Base-by-base conservation (phyloP, 1,140 invertebrate genomes). In the Frieseomelitta varia region DNA sequence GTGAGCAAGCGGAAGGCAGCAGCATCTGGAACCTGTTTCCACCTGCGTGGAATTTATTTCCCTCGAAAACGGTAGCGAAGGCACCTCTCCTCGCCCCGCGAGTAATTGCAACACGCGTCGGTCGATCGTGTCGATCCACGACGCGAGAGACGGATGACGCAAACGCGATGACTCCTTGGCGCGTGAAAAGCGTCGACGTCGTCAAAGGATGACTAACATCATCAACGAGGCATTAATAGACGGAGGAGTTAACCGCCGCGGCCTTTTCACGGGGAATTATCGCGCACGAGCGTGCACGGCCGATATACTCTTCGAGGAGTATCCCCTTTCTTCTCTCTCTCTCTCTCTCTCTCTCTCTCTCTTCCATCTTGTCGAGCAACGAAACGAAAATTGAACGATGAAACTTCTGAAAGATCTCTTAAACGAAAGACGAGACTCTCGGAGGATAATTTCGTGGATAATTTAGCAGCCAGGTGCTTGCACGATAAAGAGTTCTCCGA, bases 191-290 rank as follows among this genome's bases (percentile, higher is more conserved):
- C 51, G 47, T 34, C 39, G 85, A 81, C 63, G 71, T 47, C 27
- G 55, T 56, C 47, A 61, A 30, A 47, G 34, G 81, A 87, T 87
- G 82, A 88, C 78, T 81, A 79, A 88, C 82, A 71, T 81, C 61
- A 51, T 81, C 73, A 69, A 53, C 67, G 65, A 51, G 12, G 55
- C 81, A 55, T 61, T 79, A 83, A 78, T 72, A 71, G 81, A 79
- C 55, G 3, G 75, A 79, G 3, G 75, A 79, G 34, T 55, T 56
- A 58, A 34, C n/a, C 61, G 27, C 19, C 51, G 75, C 72, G 21
- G 61, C 21, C 34, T 55, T 58, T 68, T 55, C 58, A 30, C 61
- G 17, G 30, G 80, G 58, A 47, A 67, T 55, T 56, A 67, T 58
- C 47, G 73, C 47, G 69, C 79, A n/a, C 55, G n/a, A 51, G 65